A percentile compares a stretch with the other conserved stretches of the same genome.
phyloP scores from a whole-genome alignment of 2,888 invertebrate genomes.

The Prosapia bicincta region DNA sequence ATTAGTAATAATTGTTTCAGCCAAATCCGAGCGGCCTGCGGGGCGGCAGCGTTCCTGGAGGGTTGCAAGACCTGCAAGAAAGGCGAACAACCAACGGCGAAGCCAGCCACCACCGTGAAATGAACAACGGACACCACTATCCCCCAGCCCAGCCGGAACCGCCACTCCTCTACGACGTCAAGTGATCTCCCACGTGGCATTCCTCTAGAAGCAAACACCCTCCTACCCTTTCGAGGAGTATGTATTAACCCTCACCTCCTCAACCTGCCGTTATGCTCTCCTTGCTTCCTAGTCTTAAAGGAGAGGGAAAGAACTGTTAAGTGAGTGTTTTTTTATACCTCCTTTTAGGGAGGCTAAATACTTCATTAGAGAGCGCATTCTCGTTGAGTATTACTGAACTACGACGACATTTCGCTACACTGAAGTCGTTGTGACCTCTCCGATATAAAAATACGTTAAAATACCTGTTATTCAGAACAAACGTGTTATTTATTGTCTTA shows the following conservation, averaged over 20 bases:
- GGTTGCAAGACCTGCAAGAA: background rate
- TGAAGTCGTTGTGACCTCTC: too few relatives aligned
- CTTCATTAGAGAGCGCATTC: too few relatives aligned
- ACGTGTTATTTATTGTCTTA: too few relatives aligned
- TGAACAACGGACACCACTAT: conserved; percentile 33
- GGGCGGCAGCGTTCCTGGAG: background rate
- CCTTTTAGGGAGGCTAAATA: too few relatives aligned
- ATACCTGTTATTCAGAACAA: background rate
- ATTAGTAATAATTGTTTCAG: too few relatives aligned
- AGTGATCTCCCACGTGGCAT: conserved; percentile 26
- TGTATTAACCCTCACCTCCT: background rate
- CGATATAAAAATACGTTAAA: background rate
- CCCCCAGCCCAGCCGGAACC: conserved; percentile 31
- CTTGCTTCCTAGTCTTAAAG: background rate
- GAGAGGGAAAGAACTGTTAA: too few relatives aligned
- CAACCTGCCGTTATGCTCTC: background rate
- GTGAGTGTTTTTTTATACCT: too few relatives aligned
- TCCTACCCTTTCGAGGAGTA: background rate
- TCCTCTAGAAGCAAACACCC: background rate
- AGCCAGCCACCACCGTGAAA: background rate
- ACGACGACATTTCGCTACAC: too few relatives aligned
- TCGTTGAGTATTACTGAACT: too few relatives aligned
- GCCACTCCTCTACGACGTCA: conserved; percentile 34
- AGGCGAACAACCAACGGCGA: conserved; percentile 13
- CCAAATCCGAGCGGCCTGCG: conserved; percentile 5